A percentile compares a stretch with the other conserved stretches of the same genome.
Conservation (phyloP, 2,888 invertebrate species). For the Thymelicus lineola region DNA sequence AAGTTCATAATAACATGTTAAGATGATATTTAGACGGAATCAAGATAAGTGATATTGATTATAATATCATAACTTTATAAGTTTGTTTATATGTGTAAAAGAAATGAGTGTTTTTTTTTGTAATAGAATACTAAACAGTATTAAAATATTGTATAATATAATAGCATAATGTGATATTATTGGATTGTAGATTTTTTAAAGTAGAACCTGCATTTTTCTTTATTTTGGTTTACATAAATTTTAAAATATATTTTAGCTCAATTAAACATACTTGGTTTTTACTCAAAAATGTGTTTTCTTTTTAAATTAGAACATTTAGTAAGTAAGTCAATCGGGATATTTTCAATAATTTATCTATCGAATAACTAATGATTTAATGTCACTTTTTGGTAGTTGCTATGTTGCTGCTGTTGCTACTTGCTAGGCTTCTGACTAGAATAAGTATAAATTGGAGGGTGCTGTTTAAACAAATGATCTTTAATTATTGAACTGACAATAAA, state of each 20-base stretch:
- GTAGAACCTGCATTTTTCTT: conserved; percentile 36
- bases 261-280: conserved; percentile 45
- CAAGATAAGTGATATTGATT: not conserved
- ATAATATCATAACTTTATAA: not conserved
- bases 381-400: too few relatives aligned
- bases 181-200: conserved; percentile 40
- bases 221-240: conserved; percentile 45
- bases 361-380: too few relatives aligned
- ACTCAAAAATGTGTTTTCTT: conserved; percentile 12
- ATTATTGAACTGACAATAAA: too few relatives aligned
- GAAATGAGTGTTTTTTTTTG: conserved; percentile 15
- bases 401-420: too few relatives aligned
- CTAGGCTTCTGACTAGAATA: too few relatives aligned
- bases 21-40: not conserved
- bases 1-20: not conserved
- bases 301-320: not conserved
- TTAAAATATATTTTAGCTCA: conserved; percentile 48
- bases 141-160: conserved; percentile 34
- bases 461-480: too few relatives aligned
- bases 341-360: too few relatives aligned
- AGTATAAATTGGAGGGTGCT: too few relatives aligned
- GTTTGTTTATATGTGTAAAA: conserved; percentile 12
- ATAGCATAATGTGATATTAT: conserved; percentile 46
- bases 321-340: too few relatives aligned
- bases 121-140: conserved; percentile 16